Base-by-base conservation (phyloP, 2,797 vertebrate genomes). In the Erpetoichthys calabaricus region DNA sequence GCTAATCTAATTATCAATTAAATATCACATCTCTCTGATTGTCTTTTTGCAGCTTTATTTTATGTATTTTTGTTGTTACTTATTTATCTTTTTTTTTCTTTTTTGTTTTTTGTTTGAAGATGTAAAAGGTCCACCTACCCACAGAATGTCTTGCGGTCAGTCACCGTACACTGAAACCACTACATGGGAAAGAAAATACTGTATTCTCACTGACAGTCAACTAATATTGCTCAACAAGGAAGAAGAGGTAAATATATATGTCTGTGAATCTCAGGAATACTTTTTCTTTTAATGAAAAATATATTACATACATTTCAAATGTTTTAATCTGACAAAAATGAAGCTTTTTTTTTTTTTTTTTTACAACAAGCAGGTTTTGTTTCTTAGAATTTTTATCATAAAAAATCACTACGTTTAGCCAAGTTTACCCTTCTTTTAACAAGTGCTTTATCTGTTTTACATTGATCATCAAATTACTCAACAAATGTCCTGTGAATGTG, bases 161-260 rank as follows among this genome's bases (percentile, higher is more conserved):
- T 94, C 89, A 2, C 90, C 91, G 5, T 89, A 86, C 77, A 77
- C 79, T 0, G 88, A 91, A 59, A 80, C 78, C 1, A 78, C 84
- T 4, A 72, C 83, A 67, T 98, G 95, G 95, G 89, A 93, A 61
- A 87, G 88, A 70, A 94, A 89, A 61, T 90, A 90, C 71, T 96
- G 92, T 76, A 83, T 98, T 72, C 85, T 98, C 72, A 98, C 92
- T 0, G 94, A 97, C 78, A 92, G 80, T 75, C 92, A 97, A 78
- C 83, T 98, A 59, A 84, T 98, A 64, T 82, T 98, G 75, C 80
- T 98, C 63, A 87, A 86, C 86, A 87, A 73, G 68, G 90, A 96
- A 51, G 89, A 95, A 44, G 91, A 96, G 88, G 93, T 96, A 58
- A 82, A 81, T 60, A 25, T 25, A 25, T 25, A 25, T 25, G 25